phyloP scores from a whole-genome alignment of 2,113 vertebrate species.

The Corvus hawaiiensis region DNA sequence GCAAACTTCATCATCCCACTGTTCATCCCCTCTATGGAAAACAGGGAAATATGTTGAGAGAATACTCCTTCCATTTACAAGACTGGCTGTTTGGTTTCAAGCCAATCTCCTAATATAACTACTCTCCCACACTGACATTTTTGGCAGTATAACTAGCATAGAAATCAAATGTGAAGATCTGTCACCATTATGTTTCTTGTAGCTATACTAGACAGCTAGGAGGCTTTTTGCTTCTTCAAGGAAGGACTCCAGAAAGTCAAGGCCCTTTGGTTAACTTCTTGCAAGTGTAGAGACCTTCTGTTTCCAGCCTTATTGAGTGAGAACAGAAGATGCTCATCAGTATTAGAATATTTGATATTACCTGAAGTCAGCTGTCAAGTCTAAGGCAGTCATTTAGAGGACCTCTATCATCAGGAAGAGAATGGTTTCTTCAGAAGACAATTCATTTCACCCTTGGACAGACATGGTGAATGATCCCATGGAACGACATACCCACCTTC shows the following conservation, averaged over 20 bases:
- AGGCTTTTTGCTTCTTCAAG: neutral
- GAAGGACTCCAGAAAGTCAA: neutral
- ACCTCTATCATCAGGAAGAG: neutral
- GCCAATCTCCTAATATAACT: neutral
- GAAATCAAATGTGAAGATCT: neutral
- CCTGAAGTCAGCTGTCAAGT: neutral
- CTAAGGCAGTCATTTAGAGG: neutral
- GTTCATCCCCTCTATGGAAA: neutral
- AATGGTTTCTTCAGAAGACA: neutral
- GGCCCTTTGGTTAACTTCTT: neutral
- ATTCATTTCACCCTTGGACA: neutral
- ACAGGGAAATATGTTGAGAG: neutral
- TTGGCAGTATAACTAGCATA: neutral
- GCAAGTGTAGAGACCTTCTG: neutral
- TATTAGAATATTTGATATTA: neutral
- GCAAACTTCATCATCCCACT: neutral
- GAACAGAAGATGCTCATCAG: neutral
- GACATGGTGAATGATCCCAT: neutral
- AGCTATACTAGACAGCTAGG: neutral
- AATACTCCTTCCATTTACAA: neutral
- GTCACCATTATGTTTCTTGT: neutral
- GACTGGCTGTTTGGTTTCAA: neutral
- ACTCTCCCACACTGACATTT: neutral
- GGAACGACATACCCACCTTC: neutral
- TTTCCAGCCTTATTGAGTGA: neutral